Conservation (phyloP, 2,797 vertebrate species). For the Rousettus madagascariensis region DNA sequence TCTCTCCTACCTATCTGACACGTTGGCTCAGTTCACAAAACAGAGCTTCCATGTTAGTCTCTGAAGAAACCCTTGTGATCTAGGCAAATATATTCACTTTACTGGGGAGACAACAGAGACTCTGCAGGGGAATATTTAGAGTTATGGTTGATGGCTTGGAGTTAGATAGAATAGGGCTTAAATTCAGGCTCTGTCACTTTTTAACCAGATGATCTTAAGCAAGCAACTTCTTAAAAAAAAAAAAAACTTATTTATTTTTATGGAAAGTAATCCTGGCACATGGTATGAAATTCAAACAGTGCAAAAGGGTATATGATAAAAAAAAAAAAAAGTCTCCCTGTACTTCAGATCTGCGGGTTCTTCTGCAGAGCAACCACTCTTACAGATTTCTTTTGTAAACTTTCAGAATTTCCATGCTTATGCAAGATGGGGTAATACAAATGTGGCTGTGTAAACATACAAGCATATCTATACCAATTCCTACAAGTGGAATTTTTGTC, state of each 20-base stretch:
- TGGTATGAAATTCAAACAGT: not conserved
- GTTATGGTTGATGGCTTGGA: not conserved
- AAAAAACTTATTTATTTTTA: not conserved
- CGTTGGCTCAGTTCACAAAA: not conserved
- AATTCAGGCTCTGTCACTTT: not conserved
- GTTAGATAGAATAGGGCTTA: not conserved
- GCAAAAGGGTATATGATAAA: not conserved
- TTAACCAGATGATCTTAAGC: not conserved
- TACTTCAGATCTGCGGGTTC: not conserved
- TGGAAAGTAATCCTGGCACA: not conserved
- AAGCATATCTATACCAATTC: not conserved
- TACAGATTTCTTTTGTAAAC: not conserved
- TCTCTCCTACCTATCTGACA: not conserved
- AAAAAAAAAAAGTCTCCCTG: not conserved
- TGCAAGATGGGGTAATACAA: not conserved
- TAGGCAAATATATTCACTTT: not conserved
- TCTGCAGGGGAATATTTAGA: not conserved
- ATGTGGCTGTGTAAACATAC: not conserved
- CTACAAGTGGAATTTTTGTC: not conserved
- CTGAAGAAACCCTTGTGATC: not conserved
- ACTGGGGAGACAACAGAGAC: not conserved
- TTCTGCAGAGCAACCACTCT: not conserved
- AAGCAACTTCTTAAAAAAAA: not conserved
- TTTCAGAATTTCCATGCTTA: not conserved
- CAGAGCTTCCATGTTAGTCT: not conserved